Conservation (phyloP, 92 coral and sea anemone species). For the Paramuricea clavata region DNA sequence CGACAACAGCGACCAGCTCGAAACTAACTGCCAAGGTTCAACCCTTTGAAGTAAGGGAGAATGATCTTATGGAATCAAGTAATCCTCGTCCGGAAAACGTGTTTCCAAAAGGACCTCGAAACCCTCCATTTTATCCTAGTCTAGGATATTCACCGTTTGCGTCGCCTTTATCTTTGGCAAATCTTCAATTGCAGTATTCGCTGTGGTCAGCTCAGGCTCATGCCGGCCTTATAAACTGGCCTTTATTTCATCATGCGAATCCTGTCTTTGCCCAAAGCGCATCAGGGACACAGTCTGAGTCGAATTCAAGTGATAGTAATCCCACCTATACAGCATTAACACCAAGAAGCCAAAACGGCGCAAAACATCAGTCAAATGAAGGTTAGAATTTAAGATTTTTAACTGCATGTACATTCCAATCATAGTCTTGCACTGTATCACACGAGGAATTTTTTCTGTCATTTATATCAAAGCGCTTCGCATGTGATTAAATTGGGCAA, state of each 20-base stretch:
- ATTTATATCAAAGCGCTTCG: neutral
- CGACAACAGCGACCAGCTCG: neutral
- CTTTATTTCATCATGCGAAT: conserved; percentile 10
- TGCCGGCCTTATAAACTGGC: conserved; percentile 32
- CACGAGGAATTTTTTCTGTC: neutral
- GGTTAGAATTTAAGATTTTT: neutral
- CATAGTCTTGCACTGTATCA: neutral
- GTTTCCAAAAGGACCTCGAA: conserved; percentile 29
- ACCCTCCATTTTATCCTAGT: conserved; percentile 22
- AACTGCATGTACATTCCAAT: neutral
- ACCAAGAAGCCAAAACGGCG: neutral
- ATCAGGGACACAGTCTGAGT: neutral
- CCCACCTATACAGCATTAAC: too few species aligned
- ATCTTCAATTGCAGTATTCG: conserved; percentile 33
- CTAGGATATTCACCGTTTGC: conserved; percentile 10
- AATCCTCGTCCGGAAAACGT: conserved; percentile 32
- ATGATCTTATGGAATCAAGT: conserved; percentile 43
- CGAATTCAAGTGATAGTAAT: neutral
- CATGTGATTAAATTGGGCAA: neutral
- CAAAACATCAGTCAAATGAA: conserved; percentile 14
- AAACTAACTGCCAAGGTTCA: conserved; percentile 42
- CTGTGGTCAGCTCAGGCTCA: conserved; percentile 20
- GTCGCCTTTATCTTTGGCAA: conserved; percentile 37
- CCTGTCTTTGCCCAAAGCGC: conserved; percentile 22
- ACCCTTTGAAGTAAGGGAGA: conserved; percentile 47